Evolutionary conservation across 2,888 invertebrate species (phyloP).

Genomic region (Lutraria lutraria): DNA sequence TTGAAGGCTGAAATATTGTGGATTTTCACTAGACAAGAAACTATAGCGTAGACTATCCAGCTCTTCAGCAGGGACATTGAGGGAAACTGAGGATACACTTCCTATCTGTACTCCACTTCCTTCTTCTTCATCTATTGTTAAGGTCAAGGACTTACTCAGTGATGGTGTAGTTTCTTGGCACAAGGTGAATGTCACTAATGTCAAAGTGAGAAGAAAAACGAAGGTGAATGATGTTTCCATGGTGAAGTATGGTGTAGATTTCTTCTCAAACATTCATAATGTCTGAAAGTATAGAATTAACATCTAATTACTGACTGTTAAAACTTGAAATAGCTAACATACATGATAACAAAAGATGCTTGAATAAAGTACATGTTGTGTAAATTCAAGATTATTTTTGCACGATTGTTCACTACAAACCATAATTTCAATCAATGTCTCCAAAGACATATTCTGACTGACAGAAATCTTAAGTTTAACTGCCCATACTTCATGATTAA

Average conservation of each 20-base stretch:
- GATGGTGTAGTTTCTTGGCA: slow-evolving; percentile 49
- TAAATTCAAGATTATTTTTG: too few species aligned
- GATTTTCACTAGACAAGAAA: slow-evolving; percentile 39
- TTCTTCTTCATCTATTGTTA: slow-evolving; percentile 57
- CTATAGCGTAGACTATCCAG: slow-evolving; percentile 30
- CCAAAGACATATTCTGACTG: neutral
- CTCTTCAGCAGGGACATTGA: slow-evolving; percentile 51
- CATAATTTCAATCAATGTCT: neutral
- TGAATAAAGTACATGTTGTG: too few species aligned
- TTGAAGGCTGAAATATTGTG: slow-evolving; percentile 58
- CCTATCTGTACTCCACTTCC: slow-evolving; percentile 44
- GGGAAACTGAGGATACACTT: slow-evolving; percentile 41
- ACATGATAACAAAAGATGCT: too few species aligned
- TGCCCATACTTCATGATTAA: slow-evolving; percentile 7
- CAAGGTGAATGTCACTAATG: slow-evolving; percentile 37
- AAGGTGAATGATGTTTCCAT: slow-evolving; percentile 48
- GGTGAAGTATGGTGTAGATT: slow-evolving; percentile 30
- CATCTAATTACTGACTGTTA: neutral
- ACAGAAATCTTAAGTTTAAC: neutral
- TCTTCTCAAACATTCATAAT: slow-evolving; percentile 34
- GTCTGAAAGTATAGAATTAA: slow-evolving; percentile 55
- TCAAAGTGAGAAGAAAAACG: slow-evolving; percentile 46
- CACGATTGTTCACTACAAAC: neutral
- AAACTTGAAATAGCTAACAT: too few species aligned
- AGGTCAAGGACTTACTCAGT: slow-evolving; percentile 41